Percentiles rank a stretch among this genome's conserved stretches.
phyloP scores from a whole-genome alignment of 2,113 vertebrate genomes.

The Mandrillus leucophaeus region DNA sequence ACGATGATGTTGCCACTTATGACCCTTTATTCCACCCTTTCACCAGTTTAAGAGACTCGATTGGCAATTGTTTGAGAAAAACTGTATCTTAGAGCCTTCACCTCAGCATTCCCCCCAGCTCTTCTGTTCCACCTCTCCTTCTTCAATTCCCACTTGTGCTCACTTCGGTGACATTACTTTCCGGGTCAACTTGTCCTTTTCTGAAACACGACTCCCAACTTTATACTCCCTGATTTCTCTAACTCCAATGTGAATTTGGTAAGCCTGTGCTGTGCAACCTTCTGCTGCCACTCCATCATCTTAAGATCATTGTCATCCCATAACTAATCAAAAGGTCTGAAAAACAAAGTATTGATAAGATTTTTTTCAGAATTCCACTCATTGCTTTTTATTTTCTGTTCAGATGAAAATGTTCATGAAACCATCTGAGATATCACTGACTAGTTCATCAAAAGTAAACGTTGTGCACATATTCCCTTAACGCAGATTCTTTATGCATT shows the following conservation, averaged over 20 bases:
- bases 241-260: not conserved
- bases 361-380: not conserved
- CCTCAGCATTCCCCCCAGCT: not conserved
- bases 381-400: not conserved
- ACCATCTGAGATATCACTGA: not conserved
- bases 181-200: not conserved
- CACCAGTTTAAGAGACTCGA: not conserved
- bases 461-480: not conserved
- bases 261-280: not conserved
- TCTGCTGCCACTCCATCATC: not conserved
- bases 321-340: not conserved
- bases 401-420: not conserved
- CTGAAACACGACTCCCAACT: not conserved
- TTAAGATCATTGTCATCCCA: not conserved
- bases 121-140: not conserved
- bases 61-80: not conserved
- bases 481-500: not conserved
- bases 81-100: not conserved
- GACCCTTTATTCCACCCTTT: not conserved
- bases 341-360: not conserved
- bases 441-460: not conserved
- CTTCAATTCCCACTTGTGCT: not conserved
- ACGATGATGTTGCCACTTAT: not conserved
- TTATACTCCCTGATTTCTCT: not conserved
- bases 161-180: not conserved